Evolutionary conservation across 2,888 invertebrate species (phyloP).

Genomic region (Oscheius onirici): DNA sequence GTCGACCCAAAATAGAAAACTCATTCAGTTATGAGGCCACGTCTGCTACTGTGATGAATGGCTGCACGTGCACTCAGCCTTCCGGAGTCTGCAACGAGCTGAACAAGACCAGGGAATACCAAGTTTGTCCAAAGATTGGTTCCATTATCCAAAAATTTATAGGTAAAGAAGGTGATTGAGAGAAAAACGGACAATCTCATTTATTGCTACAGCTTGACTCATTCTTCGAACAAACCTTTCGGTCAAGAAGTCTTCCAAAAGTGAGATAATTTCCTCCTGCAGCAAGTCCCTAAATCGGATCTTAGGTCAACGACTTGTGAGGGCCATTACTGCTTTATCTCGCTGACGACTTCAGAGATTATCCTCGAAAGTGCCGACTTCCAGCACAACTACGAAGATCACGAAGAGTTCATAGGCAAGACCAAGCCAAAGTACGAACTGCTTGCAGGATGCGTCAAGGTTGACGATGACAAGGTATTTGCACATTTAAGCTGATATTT

Average conservation of each 20-base stretch:
- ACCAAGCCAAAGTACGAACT: slow-evolving; percentile 61
- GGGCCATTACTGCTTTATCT: slow-evolving; percentile 70
- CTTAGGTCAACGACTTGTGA: slow-evolving; percentile 69
- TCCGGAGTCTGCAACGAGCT: slow-evolving; percentile 66
- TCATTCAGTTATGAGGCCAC: slow-evolving; percentile 64
- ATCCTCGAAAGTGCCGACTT: slow-evolving; percentile 64
- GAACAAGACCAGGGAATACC: slow-evolving; percentile 60
- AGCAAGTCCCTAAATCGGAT: not conserved
- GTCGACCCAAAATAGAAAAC: not conserved
- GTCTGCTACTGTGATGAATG: slow-evolving; percentile 62
- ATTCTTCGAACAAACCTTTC: slow-evolving; percentile 62
- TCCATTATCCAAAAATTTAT: slow-evolving; percentile 12
- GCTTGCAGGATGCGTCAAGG: slow-evolving; percentile 69
- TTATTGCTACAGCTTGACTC: slow-evolving; percentile 67
- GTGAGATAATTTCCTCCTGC: slow-evolving; percentile 39
- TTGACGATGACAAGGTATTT: slow-evolving; percentile 65
- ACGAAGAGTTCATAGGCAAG: slow-evolving; percentile 60
- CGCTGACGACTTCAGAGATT: slow-evolving; percentile 66
- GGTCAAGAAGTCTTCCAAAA: slow-evolving; percentile 66
- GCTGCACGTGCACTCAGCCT: slow-evolving; percentile 69
- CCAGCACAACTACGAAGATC: slow-evolving; percentile 60
- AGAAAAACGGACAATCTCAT: slow-evolving; percentile 59
- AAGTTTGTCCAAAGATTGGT: slow-evolving; percentile 43
- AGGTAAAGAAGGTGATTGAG: slow-evolving; percentile 63
- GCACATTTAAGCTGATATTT: not conserved